Base-by-base conservation (phyloP, 2,113 vertebrate genomes). In the Fregata magnificens region DNA sequence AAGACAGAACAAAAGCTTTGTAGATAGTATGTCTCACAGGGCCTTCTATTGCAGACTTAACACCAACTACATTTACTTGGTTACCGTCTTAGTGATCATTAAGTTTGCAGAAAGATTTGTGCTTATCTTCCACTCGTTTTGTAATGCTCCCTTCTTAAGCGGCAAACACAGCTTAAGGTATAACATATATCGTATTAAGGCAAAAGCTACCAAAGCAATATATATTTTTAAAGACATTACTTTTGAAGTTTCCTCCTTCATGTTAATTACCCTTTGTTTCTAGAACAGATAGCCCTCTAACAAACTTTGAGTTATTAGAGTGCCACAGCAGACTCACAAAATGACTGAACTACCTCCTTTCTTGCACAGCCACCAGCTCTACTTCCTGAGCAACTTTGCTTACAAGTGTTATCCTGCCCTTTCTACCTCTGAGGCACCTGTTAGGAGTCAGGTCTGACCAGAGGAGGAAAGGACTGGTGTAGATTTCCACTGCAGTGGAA, bases 1-100 rank as follows among this genome's bases (percentile, higher is more conserved):
- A 81, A 86, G 61, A 71, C 31, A 94, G n/a, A 90, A 83, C 6
- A 93, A n/a, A 95, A 89, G 6, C 38, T 85, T 69, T 80, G 34
- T 13, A 85, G 17, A 26, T 1, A 42, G 16, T 8, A 53, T 4
- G 45, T 50, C 49, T 79, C 67, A 32, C 0, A 0, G n/a, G 47
- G 36, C 5, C 16, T 71, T 32, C 71, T 19, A 18, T 4, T 72
- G n/a, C 61, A 92, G 45, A 22, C 7, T 58, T 8, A 42, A 20
- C 29, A 71, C 47, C 11, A 61, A 3, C 29, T 65, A 2, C 25
- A 5, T 52, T 73, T 50, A 13, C 7, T 24, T 71, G 73, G 44
- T 26, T 12, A 29, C n/a, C 38, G n/a, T 4, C 26, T 0, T 53
- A 32, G 26, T 28, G 29, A 52, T 31, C 34, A 45, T 6, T 38